These are phyloP conservation scores for Mizuhopecten yessoensis DNA, from an alignment of 1,140 invertebrate genomes.

Conservation along the genomic window DNA sequence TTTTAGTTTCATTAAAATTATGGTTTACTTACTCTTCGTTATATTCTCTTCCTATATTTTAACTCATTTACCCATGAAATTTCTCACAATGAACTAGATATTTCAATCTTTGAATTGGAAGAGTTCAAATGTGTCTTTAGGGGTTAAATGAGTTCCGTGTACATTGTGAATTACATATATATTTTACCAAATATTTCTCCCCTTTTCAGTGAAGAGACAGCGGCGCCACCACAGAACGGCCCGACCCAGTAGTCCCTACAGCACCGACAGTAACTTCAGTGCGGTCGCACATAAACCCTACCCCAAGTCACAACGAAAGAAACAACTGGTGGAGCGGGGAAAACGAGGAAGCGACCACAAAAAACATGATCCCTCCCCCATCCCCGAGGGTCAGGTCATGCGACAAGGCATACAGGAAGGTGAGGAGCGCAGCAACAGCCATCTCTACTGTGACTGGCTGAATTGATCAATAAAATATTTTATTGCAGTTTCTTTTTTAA, in stretches of 20 bases:
- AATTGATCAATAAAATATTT: not conserved
- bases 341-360: not conserved
- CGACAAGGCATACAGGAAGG: not conserved
- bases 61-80: no score
- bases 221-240: constrained; percentile 71
- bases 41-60: no score
- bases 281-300: constrained; percentile 79
- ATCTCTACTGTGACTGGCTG: not conserved
- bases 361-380: not conserved
- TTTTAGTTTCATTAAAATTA: no score
- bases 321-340: constrained; percentile 81
- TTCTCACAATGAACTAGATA: no score
- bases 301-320: constrained; percentile 83
- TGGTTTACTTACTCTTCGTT: no score
- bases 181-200: not conserved
- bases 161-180: not conserved
- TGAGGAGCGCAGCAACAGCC: not conserved
- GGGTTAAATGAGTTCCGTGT: no score
- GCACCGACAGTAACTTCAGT: constrained; percentile 84
- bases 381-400: constrained; percentile 16
- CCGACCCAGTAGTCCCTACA: constrained; percentile 83
- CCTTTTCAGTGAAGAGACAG: constrained; percentile 65
- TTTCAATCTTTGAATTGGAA: no score
- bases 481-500: no score
- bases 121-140: no score